Base-by-base conservation (phyloP, 1,140 invertebrate genomes). In the Pseudobourletiella spinata region DNA sequence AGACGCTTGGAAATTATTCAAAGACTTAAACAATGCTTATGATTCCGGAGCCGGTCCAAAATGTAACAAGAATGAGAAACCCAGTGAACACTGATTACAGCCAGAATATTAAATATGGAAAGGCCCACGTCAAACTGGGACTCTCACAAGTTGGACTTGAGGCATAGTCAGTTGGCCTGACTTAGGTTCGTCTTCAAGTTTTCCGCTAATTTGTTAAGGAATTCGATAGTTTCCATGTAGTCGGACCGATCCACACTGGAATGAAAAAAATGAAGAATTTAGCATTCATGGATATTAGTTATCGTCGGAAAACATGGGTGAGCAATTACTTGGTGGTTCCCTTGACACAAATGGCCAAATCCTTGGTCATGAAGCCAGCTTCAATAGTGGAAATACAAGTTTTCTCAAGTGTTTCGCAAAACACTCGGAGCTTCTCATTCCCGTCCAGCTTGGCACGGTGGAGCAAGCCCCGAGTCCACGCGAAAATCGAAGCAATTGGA, bases 341-440 rank as follows among this genome's bases (percentile, higher is more conserved):
- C 76, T 98, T 96, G 66, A 98, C 92, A 74, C 95, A 98, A 75
- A 98, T 95, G 32, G 95, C 95, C 71, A 98, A 81, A 83, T 99
- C 95, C 76, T 99, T 99, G n/a, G 95, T 99, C 93, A 99, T 97
- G 51, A 81, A 78, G 20, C 94, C 95, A 52, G 32, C 48, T 39
- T 98, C 94, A 67, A 99, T 96, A 0, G 95, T 98, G 63, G 89
- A 86, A 57, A 98, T 78, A 76, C 95, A 98, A 2, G 95, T 93
- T 66, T 81, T 80, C 73, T 99, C 95, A 29, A 99, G 77, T 26
- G 82, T 84, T 62, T 88, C 78, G 26, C 89, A 84, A 75, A 96
- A 98, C 16, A 83, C 78, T 59, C 81, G 78, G 20, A 98, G 77
- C 58, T 79, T 76, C 20, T 78, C 65, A 71, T 98, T 98, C 44